Conservation (phyloP, 2,797 vertebrate genomes). For the Acestrorhynchus altus region DNA sequence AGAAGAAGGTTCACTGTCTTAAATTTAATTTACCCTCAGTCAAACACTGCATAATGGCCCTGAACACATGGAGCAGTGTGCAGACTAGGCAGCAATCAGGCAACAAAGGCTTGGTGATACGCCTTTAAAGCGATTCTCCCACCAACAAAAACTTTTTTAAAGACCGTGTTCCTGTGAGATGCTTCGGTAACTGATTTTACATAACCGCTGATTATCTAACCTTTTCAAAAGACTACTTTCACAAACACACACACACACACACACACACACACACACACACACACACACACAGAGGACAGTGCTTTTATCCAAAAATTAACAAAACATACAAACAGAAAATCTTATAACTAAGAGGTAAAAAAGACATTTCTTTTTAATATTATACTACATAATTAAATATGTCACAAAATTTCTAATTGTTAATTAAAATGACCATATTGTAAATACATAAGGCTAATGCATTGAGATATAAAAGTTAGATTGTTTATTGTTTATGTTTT, state of each 20-base stretch:
- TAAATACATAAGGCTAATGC: no score
- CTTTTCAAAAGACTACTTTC: neutral
- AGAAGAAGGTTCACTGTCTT: slow-evolving; percentile 1
- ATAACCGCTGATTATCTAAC: slow-evolving; percentile 26
- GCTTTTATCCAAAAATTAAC: no score
- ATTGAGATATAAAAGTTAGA: no score
- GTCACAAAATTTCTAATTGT: no score
- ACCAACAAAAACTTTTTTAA: neutral
- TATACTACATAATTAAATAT: no score
- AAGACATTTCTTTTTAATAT: no score
- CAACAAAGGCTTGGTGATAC: neutral
- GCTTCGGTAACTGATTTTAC: neutral
- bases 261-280: neutral
- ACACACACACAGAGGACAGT: no score
- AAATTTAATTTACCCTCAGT: slow-evolving; percentile 20
- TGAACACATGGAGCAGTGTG: neutral
- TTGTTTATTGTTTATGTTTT: no score
- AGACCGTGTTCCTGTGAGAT: neutral
- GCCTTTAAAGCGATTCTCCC: neutral
- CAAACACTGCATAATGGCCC: neutral
- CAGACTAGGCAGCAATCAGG: neutral
- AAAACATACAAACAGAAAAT: no score
- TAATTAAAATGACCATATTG: no score
- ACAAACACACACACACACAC: slow-evolving; percentile 12
- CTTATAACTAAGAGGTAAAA: no score